A percentile compares a stretch with the other conserved stretches of the same genome.
Conservation (phyloP, 2,113 vertebrate genomes). For the Alouatta palliata region DNA sequence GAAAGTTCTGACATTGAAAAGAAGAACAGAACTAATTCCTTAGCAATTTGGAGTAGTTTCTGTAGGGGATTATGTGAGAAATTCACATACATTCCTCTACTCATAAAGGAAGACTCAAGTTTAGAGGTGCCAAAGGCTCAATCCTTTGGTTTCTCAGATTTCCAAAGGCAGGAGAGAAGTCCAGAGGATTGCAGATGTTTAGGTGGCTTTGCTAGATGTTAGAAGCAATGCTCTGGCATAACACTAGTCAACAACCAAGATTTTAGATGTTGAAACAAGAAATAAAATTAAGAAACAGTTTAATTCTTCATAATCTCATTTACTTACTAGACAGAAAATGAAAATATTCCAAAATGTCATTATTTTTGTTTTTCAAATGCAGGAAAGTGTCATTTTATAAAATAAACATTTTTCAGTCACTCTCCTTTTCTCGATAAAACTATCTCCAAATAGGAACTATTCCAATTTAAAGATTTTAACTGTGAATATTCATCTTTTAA, state of each 20-base stretch:
- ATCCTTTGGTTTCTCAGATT: neutral
- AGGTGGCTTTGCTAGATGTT: neutral
- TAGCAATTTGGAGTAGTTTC: neutral
- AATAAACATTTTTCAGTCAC: neutral
- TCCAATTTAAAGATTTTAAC: neutral
- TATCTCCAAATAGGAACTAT: neutral
- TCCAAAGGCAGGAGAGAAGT: neutral
- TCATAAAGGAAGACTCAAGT: neutral
- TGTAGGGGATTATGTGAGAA: neutral
- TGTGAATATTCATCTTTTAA: neutral
- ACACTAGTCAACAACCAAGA: neutral
- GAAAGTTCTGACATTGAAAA: neutral
- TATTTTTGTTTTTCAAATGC: neutral
- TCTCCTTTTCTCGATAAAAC: neutral
- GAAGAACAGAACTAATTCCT: neutral
- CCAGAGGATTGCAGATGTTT: neutral
- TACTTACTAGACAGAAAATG: neutral
- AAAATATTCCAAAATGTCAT: neutral
- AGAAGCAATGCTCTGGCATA: too few relatives aligned
- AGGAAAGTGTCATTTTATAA: neutral
- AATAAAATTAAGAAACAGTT: neutral
- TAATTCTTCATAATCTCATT: neutral
- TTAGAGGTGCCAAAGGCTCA: neutral
- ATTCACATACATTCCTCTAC: neutral
- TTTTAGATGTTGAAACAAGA: neutral